Evolutionary conservation across 2,113 vertebrate species (phyloP).

Genomic region (Solea senegalensis): DNA sequence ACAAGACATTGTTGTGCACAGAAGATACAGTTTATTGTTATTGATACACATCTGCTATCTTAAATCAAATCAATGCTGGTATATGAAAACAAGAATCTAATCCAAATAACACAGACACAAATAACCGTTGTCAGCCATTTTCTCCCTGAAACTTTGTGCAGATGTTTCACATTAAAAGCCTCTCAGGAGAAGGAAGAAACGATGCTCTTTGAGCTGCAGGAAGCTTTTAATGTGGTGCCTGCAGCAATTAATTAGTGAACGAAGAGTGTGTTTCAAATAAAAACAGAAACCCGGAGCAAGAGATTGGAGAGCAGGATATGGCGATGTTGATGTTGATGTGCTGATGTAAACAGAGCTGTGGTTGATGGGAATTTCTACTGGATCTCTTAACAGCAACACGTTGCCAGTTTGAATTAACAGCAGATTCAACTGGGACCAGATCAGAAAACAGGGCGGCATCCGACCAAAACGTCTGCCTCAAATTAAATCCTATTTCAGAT

Average conservation of each 20-base stretch:
- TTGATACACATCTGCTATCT: background rate
- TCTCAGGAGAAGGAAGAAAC: background rate
- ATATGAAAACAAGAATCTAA: background rate
- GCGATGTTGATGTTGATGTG: background rate
- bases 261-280: background rate
- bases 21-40: too few species aligned
- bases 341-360: background rate
- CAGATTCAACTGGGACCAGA: background rate
- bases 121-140: background rate
- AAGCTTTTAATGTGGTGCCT: constrained; percentile 10
- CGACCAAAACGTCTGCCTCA: background rate
- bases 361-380: background rate
- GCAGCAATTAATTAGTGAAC: background rate
- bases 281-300: background rate
- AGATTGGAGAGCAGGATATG: background rate
- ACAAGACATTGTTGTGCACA: too few species aligned
- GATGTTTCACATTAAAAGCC: constrained; percentile 7
- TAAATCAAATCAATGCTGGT: background rate
- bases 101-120: background rate
- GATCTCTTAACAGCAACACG: background rate
- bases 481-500: background rate
- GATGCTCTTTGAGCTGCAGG: background rate
- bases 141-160: background rate
- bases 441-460: background rate
- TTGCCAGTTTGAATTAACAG: background rate